Base-by-base conservation (phyloP, 2,113 vertebrate species). In the Nibea albiflora region DNA sequence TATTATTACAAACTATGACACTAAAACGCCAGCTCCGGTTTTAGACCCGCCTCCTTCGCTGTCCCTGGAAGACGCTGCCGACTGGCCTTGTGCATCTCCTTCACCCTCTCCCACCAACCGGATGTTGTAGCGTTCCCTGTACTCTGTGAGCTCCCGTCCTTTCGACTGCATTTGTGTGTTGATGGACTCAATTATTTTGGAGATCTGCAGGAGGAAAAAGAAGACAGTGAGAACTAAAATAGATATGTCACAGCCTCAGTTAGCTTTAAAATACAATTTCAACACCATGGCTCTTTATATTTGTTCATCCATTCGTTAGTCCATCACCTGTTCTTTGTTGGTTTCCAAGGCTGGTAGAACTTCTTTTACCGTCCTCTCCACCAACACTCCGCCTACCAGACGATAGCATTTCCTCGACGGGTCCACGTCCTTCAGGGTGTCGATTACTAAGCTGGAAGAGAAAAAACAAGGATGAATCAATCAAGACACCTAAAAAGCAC, bases 101-200 rank as follows among this genome's bases (percentile, higher is more conserved):
- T 98, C 97, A 0, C 97, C 97, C 71, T 98, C 97, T 0, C 97
- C 96, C 83, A 98, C 94, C 83, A 98, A 85, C 6, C 97, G 96
- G 80, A 98, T 98, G 92, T 98, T 98, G 95, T 98, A 97, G 65
- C 96, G 96, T 91, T 98, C 97, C 79, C 97, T 94, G 86, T 97
- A 98, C 81, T 98, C 97, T 4, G 96, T 98, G 20, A 98, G 95
- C 79, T 98, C 97, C 58, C 96, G 95, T 3, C 97, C 97, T 87
- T 98, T 98, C 0, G 93, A 56, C 92, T 97, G 96, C 94, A 98
- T 97, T 89, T 96, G 96, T 69, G 95, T 94, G 83, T 91, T 96
- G 89, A 98, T 87, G 1, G 95, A 83, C 79, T 96, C 96, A 0
- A 97, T 94, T 88, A 97, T 92, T 90, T 96, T 97, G 76, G 96